Evolutionary conservation across 2,113 vertebrate species (phyloP), one percentile per base, ranked within the genome.

Genomic region (Scolopax mira): DNA sequence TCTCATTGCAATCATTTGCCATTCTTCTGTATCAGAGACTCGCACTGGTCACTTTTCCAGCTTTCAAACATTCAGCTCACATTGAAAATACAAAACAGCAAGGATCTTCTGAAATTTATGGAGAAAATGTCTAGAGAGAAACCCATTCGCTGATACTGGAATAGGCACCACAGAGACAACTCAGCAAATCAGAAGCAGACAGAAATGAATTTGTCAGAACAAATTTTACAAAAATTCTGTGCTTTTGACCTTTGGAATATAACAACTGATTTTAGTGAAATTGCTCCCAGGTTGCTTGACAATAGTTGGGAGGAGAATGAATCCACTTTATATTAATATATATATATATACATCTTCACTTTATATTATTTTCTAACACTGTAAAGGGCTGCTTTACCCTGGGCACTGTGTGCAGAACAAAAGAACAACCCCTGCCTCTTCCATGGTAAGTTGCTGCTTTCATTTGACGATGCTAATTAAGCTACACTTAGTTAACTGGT

Each of bases 201-300:
- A 77, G 66, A 88, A 91, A 93, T 4, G 18, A 90, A 90, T 88
- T 89, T 86, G 72, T 91, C 77, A 93, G 51, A 81, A 17, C 25
- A 92, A 64, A 58, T 90, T 90, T 96, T 86, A 52, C 19, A 78
- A 87, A 95, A 96, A 75, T 67, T 61, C 33, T 48, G 71, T 49
- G 81, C 94, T 88, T 88, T 95, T 94, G 91, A 88, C 94, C 91
- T 91, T 70, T 70, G 74, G 46, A 88, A 67, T 5, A 1, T 77
- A 90, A 70, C 64, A 83, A 93, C 44, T 72, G 85, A 69, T 86
- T 92, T 94, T 60, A 72, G 49, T 84, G 61, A 84, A 80, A 85
- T 92, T 94, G 79, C 44, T 97, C 94, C 69, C 93, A 91, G 69
- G 90, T 92, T 94, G 83, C 78, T 75, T 94, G 79, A 90, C 75